Evolutionary conservation across 2,888 invertebrate species (phyloP), one percentile per base, ranked within the genome.

Genomic region (Hyposoter dolosus): DNA sequence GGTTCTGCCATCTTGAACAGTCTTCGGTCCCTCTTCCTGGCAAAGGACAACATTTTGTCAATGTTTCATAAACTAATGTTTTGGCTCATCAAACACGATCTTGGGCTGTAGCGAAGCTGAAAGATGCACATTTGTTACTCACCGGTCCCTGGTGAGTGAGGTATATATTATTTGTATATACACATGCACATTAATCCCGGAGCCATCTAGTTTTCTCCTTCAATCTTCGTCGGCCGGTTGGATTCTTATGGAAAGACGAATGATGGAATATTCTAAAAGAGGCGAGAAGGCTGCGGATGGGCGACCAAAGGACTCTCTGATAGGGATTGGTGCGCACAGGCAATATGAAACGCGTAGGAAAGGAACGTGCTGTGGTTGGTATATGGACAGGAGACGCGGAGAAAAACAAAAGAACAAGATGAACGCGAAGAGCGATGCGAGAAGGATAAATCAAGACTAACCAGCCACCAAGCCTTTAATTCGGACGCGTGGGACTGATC

Each of bases 381-480:
- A 60, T 84, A 83, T 72, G 77, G 87, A 83, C 83, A 88, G 82
- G 78, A 82, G 28, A 60, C 60, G 28, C 63, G 75, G 75, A 77
- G 90, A 89, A 89, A 90, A 91, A 91, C 91, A 92, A 92, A 92
- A 91, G 90, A 78, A 82, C 84, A 75, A 75, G 69, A 85, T 56
- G 76, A 90, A 91, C 89, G 88, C 85, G 87, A 91, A 92, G 93
- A 93, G 89, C 91, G 92, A 93, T 93, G 92, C 89, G 91, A 89
- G 91, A 90, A 93, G 91, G 90, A 94, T 94, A 93, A 94, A 94
- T 93, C 93, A 93, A 91, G 92, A 91, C 93, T 93, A 93, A 93
- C 93, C 93, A 93, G 93, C 91, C 91, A 89, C 88, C 87, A 82
- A 88, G 90, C 90, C 91, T 92, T 92, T 92, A 92, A 92, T 92